Percentiles rank a stretch among this genome's conserved stretches.
phyloP scores from a whole-genome alignment of 2,113 vertebrate genomes.

The Oreocharis arfaki region DNA sequence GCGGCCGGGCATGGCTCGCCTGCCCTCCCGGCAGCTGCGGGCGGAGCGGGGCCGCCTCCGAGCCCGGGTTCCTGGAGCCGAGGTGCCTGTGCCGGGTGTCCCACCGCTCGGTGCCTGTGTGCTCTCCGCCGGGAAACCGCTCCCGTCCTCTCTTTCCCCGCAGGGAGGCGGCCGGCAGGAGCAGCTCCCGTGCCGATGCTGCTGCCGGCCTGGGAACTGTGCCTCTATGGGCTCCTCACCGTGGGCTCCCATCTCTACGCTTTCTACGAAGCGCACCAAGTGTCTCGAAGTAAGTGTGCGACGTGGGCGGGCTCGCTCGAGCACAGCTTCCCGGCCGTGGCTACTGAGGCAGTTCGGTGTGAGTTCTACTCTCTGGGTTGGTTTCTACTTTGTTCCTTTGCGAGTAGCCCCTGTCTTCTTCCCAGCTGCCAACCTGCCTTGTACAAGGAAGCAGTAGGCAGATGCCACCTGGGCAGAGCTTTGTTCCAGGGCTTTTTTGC shows the following conservation, averaged over 20 bases:
- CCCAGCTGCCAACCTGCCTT: not conserved
- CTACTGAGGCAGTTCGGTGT: not conserved
- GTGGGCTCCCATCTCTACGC: conserved; percentile 75
- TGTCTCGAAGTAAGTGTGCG: conserved; percentile 69
- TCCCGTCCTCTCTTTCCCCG: not conserved
- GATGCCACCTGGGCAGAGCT: not conserved
- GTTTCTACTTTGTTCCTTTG: not conserved
- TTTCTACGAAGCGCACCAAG: conserved; percentile 73
- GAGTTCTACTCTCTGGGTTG: not conserved
- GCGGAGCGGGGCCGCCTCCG: not conserved
- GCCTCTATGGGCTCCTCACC: conserved; percentile 56
- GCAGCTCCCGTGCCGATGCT: not conserved
- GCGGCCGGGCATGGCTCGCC: not conserved
- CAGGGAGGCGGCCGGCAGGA: not conserved
- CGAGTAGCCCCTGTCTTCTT: not conserved
- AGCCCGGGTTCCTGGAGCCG: not conserved
- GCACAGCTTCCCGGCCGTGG: not conserved
- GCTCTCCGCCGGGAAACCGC: too few relatives aligned
- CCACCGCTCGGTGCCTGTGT: not conserved
- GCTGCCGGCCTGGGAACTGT: conserved; percentile 70
- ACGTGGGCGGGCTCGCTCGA: not conserved
- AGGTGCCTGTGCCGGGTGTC: not conserved
- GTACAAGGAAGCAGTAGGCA: not conserved
- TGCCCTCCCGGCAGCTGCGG: not conserved
- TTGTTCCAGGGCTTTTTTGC: not conserved